Evolutionary conservation across 2,113 vertebrate species (phyloP), one percentile per base, ranked within the genome.

Genomic region (Miniopterus natalensis): DNA sequence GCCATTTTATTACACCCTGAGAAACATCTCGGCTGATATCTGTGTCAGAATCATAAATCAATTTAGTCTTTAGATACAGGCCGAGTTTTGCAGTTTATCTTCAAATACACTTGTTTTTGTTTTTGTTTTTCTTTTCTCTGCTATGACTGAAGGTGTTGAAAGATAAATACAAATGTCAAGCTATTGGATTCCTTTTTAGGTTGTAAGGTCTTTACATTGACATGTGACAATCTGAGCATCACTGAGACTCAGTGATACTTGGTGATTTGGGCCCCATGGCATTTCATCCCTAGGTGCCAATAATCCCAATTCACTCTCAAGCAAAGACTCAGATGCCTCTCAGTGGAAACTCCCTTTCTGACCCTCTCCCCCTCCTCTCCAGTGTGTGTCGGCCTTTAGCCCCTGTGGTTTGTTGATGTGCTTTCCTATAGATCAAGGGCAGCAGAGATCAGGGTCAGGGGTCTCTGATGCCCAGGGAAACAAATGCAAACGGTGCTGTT

Each of bases 11-110:
- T 97, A 92, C 36, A 96, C 95, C 85, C 94, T 95, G 94, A 97
- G 96, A 98, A 96, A 97, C 94, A 97, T 97, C 95, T 97, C 92
- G 97, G 90, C 94, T 84, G 89, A 96, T 80, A 61, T 68, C 74
- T 86, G 57, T 96, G 40, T 80, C 96, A 90, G 94, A 97, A 97
- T 96, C 94, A 31, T 94, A 68, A 94, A 96, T 96, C 95, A 97
- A 73, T 95, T 91, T 92, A 79, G 92, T 94, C 97, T 92, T 84
- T 31, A 45, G 89, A 96, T 49, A 86, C 57, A 68, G 88, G n/a
- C 27, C 70, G 81, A 3, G 45, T 71, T 87, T 29, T 25, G 17
- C 49, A 25, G n/a, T 93, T 93, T 90, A 55, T 87, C 94, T 79
- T 89, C 75, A 94, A 49, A 94, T 40, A 51, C 13, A 49, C 31